A percentile compares a stretch with the other conserved stretches of the same genome.
Conservation (phyloP, 2,888 invertebrate genomes). For the Meghimatium bilineatum region DNA sequence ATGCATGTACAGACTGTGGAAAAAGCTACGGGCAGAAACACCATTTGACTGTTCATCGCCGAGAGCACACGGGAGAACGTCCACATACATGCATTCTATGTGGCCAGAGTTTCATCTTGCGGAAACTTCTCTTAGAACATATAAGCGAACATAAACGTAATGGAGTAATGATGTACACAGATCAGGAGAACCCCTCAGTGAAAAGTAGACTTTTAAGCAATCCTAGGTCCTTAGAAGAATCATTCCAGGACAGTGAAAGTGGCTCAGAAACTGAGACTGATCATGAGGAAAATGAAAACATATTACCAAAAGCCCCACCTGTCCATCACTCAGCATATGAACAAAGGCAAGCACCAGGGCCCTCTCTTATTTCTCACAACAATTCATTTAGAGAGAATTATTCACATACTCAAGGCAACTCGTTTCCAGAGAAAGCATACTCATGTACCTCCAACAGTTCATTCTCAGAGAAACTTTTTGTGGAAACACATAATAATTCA, state of each 20-base stretch:
- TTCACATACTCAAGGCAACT: constrained; percentile 9
- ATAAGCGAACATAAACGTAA: constrained; percentile 51
- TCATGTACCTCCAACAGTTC: background rate
- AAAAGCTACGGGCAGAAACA: constrained; percentile 42
- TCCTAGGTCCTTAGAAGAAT: background rate
- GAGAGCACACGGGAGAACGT: constrained; percentile 49
- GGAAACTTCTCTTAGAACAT: constrained; percentile 46
- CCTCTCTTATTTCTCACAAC: constrained; percentile 23
- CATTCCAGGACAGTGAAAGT: constrained; percentile 40
- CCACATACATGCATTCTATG: constrained; percentile 51
- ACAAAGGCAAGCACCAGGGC: constrained; percentile 6
- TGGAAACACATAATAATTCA: constrained; percentile 17
- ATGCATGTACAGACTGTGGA: constrained; percentile 44
- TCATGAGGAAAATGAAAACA: constrained; percentile 33
- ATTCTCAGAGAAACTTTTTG: constrained; percentile 33
- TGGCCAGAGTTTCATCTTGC: constrained; percentile 47
- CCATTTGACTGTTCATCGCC: constrained; percentile 43
- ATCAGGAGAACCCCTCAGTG: constrained; percentile 2
- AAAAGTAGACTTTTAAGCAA: background rate
- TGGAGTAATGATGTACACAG: constrained; percentile 50
- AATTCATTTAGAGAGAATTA: constrained; percentile 11
- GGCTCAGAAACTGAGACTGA: constrained; percentile 45
- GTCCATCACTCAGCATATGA: constrained; percentile 19
- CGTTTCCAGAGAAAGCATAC: constrained; percentile 30
- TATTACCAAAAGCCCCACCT: constrained; percentile 10